phyloP scores from a whole-genome alignment of 2,888 invertebrate genomes.

The Chrysolina haemoptera region DNA sequence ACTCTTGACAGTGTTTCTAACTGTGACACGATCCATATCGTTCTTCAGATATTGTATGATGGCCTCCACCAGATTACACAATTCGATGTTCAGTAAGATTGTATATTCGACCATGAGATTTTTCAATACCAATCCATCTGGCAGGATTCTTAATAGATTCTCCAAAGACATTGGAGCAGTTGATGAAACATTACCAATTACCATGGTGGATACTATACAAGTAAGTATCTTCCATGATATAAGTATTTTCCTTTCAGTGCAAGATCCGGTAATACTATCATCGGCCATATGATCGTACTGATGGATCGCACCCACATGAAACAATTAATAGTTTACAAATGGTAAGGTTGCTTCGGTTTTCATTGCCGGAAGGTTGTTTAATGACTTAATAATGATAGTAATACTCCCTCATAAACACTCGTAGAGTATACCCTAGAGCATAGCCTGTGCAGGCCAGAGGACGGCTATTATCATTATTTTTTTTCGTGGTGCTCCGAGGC shows the following conservation, averaged over 20 bases:
- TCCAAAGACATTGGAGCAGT: slow-evolving; percentile 77
- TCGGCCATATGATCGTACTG: no score
- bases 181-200: slow-evolving; percentile 70
- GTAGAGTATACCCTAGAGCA: no score
- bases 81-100: slow-evolving; percentile 70
- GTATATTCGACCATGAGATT: slow-evolving; percentile 76
- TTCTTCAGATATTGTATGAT: slow-evolving; percentile 72
- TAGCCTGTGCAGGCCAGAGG: no score
- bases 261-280: no score
- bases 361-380: no score
- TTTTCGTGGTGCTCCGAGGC: no score
- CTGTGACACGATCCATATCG: slow-evolving; percentile 65
- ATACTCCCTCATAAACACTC: no score
- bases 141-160: slow-evolving; percentile 77
- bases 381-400: no score
- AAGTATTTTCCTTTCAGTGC: not conserved
- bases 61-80: slow-evolving; percentile 73
- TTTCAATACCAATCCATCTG: slow-evolving; percentile 77
- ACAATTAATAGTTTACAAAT: no score
- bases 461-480: no score
- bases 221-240: slow-evolving; percentile 40
- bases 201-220: slow-evolving; percentile 69
- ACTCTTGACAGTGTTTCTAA: slow-evolving; percentile 64
- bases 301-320: no score
- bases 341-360: no score